phyloP scores from a whole-genome alignment of 2,888 invertebrate species.

The Trypoxylon attenuatum region DNA sequence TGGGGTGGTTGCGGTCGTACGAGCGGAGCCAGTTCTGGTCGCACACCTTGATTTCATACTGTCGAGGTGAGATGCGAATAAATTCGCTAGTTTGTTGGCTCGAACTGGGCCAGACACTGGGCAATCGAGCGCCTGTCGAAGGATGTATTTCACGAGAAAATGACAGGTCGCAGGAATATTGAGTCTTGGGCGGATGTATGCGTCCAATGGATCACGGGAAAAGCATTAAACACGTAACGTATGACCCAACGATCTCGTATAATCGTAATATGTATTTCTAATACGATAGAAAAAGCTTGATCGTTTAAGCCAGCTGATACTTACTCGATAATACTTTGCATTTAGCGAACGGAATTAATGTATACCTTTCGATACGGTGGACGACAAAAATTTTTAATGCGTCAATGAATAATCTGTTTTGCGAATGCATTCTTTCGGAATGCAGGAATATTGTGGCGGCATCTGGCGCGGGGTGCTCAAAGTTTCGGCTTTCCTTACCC shows the following conservation, averaged over 20 bases:
- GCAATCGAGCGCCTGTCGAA: background rate
- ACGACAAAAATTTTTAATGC: too few relatives aligned
- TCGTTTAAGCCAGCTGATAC: too few relatives aligned
- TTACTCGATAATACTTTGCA: too few relatives aligned
- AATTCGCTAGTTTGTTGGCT: background rate
- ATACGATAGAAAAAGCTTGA: too few relatives aligned
- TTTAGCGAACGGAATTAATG: too few relatives aligned
- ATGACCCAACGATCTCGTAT: too few relatives aligned
- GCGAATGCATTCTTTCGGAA: background rate
- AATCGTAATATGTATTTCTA: too few relatives aligned
- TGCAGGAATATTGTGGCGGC: slow-evolving; percentile 63
- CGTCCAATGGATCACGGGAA: too few relatives aligned
- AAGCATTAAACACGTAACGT: too few relatives aligned
- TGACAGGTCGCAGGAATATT: background rate
- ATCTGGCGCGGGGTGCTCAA: slow-evolving; percentile 68
- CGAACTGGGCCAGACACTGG: background rate
- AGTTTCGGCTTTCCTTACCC: slow-evolving; percentile 41
- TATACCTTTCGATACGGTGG: too few relatives aligned
- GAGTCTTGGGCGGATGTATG: too few relatives aligned
- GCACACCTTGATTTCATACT: background rate
- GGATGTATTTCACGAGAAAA: background rate
- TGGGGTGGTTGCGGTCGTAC: background rate
- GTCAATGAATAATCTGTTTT: too few relatives aligned
- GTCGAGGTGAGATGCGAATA: background rate
- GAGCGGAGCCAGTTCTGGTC: background rate